phyloP scores from a whole-genome alignment of 2,888 invertebrate species.

The Orgyia antiqua region DNA sequence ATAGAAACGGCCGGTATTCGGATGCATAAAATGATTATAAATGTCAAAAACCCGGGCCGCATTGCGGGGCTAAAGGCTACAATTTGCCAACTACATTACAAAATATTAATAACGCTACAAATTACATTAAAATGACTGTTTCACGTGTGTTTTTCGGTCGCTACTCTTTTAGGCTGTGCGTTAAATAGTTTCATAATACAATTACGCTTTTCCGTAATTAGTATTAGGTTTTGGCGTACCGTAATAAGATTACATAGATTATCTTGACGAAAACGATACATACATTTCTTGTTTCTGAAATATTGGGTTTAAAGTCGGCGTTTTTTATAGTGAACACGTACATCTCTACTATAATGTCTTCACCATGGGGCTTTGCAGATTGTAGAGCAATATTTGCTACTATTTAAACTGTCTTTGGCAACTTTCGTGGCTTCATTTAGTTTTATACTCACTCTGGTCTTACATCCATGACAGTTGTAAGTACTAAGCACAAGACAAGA shows the following conservation, averaged over 20 bases:
- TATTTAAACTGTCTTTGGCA: too few species aligned
- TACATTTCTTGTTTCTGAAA: constrained; percentile 4
- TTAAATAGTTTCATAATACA: constrained; percentile 20
- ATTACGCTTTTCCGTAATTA: constrained; percentile 20
- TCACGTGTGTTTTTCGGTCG: constrained; percentile 8
- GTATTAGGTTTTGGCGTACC: constrained; percentile 18
- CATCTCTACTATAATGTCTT: too few species aligned
- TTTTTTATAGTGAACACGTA: too few species aligned
- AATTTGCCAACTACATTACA: constrained; percentile 31
- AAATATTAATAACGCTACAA: constrained; percentile 25
- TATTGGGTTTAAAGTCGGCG: too few species aligned
- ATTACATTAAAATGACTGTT: constrained; percentile 26
- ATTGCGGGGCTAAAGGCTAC: constrained; percentile 55
- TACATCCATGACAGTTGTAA: too few species aligned
- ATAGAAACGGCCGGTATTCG: constrained; percentile 25
- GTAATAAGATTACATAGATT: constrained; percentile 21
- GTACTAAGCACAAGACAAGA: too few species aligned
- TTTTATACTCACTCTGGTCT: too few species aligned
- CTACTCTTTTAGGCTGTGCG: too few species aligned
- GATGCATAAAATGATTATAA: constrained; percentile 55
- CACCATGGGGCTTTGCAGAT: too few species aligned
- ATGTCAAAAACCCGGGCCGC: constrained; percentile 65
- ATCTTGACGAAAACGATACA: constrained; percentile 5
- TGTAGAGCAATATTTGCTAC: too few species aligned
- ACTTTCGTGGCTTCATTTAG: too few species aligned